Base-by-base conservation (phyloP, 2,113 vertebrate species). In the Agapornis roseicollis region DNA sequence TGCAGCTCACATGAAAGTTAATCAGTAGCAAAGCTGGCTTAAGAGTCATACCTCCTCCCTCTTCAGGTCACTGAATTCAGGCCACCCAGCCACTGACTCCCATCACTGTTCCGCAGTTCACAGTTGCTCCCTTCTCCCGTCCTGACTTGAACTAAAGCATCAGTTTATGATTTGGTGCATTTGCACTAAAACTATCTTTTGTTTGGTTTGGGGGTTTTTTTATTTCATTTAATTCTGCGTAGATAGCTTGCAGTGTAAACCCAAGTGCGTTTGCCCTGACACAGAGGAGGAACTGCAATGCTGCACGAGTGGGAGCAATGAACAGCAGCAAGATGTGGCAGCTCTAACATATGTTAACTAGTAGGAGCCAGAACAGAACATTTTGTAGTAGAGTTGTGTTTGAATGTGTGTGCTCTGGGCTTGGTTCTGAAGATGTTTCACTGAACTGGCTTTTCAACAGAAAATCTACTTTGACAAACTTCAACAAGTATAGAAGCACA, bases 1-100 rank as follows among this genome's bases (percentile, higher is more conserved):
- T 25, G 37, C 77, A 73, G 53, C 37, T 83, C 63, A 65, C 8
- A 3, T 1, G 0, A 20, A 13, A 11, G 80, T 80, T 80, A 53
- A 41, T 70, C 5, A 4, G 49, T 65, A 73, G 46, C 72, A 92
- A 84, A 88, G 50, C 94, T 89, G 89, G 60, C 60, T 90, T 94
- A 85, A 70, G 89, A 64, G 49, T 66, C 46, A 22, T 49, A 49
- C 11, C 25, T 39, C 8, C 13, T 80, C 9, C 39, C 23, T 80
- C 42, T 58, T 85, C 58, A 65, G 52, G 27, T 46, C 41, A 31
- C 39, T 65, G 64, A 47, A 68, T 71, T 90, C 46, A 77, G 69
- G 19, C 46, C 76, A 69, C 47, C 4, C 24, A 80, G 35, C 17
- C 35, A 39, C 29, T 80, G 88, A 60, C 8, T 83, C 52, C 39